Percentiles rank a stretch among this genome's conserved stretches.
Conservation (phyloP, 2,113 vertebrate species). For the Gobius niger region DNA sequence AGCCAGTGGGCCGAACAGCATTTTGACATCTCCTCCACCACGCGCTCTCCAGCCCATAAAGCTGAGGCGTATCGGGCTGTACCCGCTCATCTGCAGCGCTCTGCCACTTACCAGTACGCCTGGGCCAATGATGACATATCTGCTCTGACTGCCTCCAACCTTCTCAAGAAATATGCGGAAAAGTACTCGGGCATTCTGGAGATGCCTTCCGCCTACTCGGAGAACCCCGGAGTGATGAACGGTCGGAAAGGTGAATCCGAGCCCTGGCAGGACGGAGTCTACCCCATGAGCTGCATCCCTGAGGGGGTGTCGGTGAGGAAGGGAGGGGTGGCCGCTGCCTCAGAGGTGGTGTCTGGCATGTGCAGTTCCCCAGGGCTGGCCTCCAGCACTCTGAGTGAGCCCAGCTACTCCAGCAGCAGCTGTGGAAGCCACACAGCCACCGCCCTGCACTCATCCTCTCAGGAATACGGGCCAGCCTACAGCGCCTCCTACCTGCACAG, state of each 20-base stretch:
- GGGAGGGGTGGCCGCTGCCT: constrained; percentile 84
- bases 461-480: constrained; percentile 95
- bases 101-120: constrained; percentile 89
- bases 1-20: constrained; percentile 99
- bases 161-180: constrained; percentile 97
- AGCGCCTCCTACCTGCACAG: constrained; percentile 93
- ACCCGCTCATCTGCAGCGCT: constrained; percentile 85
- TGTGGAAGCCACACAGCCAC: constrained; percentile 89
- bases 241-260: constrained; percentile 93
- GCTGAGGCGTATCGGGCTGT: constrained; percentile 89
- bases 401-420: constrained; percentile 92
- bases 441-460: constrained; percentile 89
- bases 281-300: constrained; percentile 93
- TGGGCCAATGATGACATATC: constrained; percentile 99
- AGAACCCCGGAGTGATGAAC: constrained; percentile 83
- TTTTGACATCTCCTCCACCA: constrained; percentile 97
- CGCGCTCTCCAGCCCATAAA: constrained; percentile 95
- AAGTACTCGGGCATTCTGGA: constrained; percentile 97
- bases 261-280: constrained; percentile 93
- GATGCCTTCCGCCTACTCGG: constrained; percentile 88
- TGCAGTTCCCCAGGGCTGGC: constrained; percentile 94
- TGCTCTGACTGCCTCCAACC: constrained; percentile 95
- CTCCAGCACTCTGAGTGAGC: constrained; percentile 88
- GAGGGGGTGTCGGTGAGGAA: constrained; percentile 89
- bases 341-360: constrained; percentile 88